phyloP scores from a whole-genome alignment of 30 jellyfish, hydroid and myxozoan species.

The Cassiopea andromeda region DNA sequence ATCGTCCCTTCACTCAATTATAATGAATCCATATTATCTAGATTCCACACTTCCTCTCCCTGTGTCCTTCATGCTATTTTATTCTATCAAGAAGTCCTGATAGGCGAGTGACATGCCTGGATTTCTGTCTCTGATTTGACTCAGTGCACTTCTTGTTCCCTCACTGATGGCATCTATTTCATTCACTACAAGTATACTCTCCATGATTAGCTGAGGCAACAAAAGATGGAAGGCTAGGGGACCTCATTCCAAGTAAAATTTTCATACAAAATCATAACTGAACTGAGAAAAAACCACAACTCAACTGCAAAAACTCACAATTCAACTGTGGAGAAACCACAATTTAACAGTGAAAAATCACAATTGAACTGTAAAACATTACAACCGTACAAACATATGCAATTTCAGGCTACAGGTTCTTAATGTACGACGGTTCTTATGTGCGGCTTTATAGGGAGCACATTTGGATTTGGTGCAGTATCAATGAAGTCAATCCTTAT shows the following conservation, averaged over 20 bases:
- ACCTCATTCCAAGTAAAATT: background rate
- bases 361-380: too few species aligned
- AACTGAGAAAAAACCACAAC: background rate
- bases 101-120: constrained; percentile 23
- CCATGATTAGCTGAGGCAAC: background rate
- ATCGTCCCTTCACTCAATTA: constrained; percentile 20
- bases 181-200: background rate
- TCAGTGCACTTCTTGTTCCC: background rate
- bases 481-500: too few species aligned
- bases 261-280: background rate
- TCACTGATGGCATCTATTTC: background rate
- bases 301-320: too few species aligned
- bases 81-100: constrained; percentile 43
- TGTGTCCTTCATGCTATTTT: constrained; percentile 20
- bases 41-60: constrained; percentile 19
- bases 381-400: too few species aligned
- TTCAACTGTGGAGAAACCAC: too few species aligned
- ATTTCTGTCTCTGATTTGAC: constrained; percentile 17
- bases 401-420: too few species aligned
- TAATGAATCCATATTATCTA: constrained; percentile 44
- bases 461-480: too few species aligned
- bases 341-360: too few species aligned
- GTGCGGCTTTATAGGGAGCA: too few species aligned
- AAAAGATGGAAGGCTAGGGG: background rate
- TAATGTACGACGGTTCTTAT: too few species aligned